Percentiles rank a stretch among this genome's conserved stretches.
These are phyloP conservation scores for Cepaea hortensis DNA, from an alignment of 2,888 invertebrate species.

Conservation along the genomic window DNA sequence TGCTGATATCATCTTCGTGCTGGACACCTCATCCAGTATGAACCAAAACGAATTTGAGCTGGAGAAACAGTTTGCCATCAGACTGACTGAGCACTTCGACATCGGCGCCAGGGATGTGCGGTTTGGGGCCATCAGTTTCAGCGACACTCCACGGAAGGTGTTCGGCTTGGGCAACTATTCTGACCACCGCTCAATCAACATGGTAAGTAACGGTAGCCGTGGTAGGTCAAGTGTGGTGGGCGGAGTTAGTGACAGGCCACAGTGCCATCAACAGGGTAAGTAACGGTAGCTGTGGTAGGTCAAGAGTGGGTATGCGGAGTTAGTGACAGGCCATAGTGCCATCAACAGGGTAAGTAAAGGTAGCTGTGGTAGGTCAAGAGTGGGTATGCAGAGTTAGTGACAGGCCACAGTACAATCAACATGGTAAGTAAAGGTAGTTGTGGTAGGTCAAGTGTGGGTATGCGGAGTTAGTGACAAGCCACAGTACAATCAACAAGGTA, in stretches of 20 bases:
- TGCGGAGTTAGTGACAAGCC: too few relatives aligned
- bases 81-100: conserved; percentile 15
- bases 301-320: too few relatives aligned
- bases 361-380: too few relatives aligned
- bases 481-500: too few relatives aligned
- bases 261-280: neutral
- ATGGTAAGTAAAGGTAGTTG: too few relatives aligned
- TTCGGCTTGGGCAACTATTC: neutral
- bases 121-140: conserved; percentile 21
- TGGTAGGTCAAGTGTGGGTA: too few relatives aligned
- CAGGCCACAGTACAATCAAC: too few relatives aligned
- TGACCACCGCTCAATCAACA: neutral
- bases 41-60: neutral
- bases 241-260: neutral
- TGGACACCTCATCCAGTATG: conserved; percentile 20
- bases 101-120: neutral
- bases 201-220: neutral
- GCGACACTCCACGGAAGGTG: neutral
- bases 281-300: neutral
- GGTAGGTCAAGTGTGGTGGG: neutral
- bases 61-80: neutral
- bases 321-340: too few relatives aligned
- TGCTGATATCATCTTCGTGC: conserved; percentile 22
- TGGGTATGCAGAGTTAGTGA: too few relatives aligned
- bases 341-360: too few relatives aligned